Percentiles rank a stretch among this genome's conserved stretches.
Evolutionary conservation across 1,140 invertebrate genomes (phyloP).

Genomic region (Drosophila albomicans): DNA sequence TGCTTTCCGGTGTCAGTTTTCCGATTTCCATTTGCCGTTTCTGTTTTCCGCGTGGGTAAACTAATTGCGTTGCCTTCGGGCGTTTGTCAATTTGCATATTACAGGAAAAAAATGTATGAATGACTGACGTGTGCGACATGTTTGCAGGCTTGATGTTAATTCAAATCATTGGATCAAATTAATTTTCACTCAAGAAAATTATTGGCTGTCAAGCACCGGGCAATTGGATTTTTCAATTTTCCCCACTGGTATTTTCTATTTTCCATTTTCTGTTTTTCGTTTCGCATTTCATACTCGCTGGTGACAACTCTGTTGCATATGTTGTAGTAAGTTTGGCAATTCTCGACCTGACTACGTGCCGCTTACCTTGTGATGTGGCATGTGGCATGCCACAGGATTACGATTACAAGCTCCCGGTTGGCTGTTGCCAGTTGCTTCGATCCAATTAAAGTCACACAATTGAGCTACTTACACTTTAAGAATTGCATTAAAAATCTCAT

Average conservation of each 20-base stretch:
- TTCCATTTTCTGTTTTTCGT: neutral
- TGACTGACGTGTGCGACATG: conserved; percentile 41
- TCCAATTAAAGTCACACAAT: conserved; percentile 66
- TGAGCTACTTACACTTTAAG: conserved; percentile 76
- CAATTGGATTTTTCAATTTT: conserved; percentile 60
- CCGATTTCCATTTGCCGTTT: neutral
- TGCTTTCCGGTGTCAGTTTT: conserved; percentile 13
- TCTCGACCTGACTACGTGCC: conserved; percentile 47
- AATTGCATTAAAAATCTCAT: conserved; percentile 68
- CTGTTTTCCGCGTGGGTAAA: conserved; percentile 36
- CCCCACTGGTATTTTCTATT: neutral
- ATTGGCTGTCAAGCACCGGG: conserved; percentile 28
- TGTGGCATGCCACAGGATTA: conserved; percentile 23
- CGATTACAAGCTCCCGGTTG: neutral
- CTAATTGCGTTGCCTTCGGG: conserved; percentile 17
- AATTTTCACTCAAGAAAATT: conserved; percentile 44
- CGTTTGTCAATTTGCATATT: conserved; percentile 20
- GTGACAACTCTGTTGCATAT: conserved; percentile 47
- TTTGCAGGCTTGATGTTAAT: conserved; percentile 42
- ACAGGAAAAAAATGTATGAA: neutral
- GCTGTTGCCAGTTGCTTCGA: neutral
- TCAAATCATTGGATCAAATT: conserved; percentile 57
- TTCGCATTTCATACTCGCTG: conserved; percentile 2
- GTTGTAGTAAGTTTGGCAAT: conserved; percentile 41
- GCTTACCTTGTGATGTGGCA: conserved; percentile 11